phyloP scores from a whole-genome alignment of 2,888 invertebrate species.

The Eristalis tenax region DNA sequence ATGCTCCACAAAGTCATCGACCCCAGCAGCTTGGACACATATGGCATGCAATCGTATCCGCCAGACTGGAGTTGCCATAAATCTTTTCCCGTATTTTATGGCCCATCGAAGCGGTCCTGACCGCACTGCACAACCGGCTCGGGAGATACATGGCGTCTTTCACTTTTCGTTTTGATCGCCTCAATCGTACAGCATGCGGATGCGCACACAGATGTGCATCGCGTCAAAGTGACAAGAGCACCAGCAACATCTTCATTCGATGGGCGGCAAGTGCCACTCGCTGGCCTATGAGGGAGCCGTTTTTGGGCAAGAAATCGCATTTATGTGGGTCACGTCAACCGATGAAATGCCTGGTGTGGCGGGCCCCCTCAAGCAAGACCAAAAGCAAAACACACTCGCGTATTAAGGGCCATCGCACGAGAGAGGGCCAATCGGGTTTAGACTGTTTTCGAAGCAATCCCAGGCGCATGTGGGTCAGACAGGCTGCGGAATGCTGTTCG shows the following conservation, averaged over 20 bases:
- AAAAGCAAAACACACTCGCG: neutral
- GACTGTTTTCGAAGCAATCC: slow-evolving; percentile 21
- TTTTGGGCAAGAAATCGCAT: slow-evolving; percentile 62
- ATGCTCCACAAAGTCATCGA: slow-evolving; percentile 66
- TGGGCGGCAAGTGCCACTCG: slow-evolving; percentile 24
- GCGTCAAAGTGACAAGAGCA: neutral
- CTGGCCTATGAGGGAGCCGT: slow-evolving; percentile 28
- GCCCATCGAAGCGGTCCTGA: slow-evolving; percentile 19
- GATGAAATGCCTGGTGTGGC: slow-evolving; percentile 9
- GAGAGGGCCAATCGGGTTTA: slow-evolving; percentile 8
- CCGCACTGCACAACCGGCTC: neutral
- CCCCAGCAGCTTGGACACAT: slow-evolving; percentile 50
- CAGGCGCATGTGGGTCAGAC: slow-evolving; percentile 44
- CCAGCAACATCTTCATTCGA: neutral
- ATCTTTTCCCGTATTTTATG: slow-evolving; percentile 61
- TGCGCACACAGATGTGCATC: neutral
- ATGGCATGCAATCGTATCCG: slow-evolving; percentile 60
- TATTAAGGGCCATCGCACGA: neutral
- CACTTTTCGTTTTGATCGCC: slow-evolving; percentile 50
- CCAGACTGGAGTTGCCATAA: slow-evolving; percentile 46
- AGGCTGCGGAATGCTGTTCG: slow-evolving; percentile 26
- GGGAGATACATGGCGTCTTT: slow-evolving; percentile 26
- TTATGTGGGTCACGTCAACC: slow-evolving; percentile 48
- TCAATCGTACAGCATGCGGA: neutral
- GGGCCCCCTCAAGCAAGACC: slow-evolving; percentile 1